These are phyloP conservation scores for Girardinus metallicus DNA, from an alignment of 2,797 vertebrate species.

Conservation along the genomic window DNA sequence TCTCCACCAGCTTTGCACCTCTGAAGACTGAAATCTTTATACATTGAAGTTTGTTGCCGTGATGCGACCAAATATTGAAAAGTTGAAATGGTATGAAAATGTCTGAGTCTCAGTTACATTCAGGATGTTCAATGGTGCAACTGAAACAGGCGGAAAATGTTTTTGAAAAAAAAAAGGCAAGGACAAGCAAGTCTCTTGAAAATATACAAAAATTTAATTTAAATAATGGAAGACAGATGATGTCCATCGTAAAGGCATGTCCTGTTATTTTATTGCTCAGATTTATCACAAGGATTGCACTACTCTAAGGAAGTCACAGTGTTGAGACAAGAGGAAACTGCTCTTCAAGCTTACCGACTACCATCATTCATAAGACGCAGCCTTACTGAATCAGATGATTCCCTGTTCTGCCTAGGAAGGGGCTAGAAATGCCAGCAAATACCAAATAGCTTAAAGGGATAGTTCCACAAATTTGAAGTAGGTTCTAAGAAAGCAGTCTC, in stretches of 20 bases:
- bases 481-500: neutral
- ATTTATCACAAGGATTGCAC: slow-evolving; percentile 56
- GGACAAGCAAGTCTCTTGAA: slow-evolving; percentile 57
- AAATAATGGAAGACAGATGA: slow-evolving; percentile 63
- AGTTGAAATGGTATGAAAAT: neutral
- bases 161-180: slow-evolving; percentile 23
- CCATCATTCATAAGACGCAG: slow-evolving; percentile 29
- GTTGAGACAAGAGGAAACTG: slow-evolving; percentile 59
- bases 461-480: neutral
- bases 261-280: slow-evolving; percentile 52
- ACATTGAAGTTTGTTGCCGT: neutral
- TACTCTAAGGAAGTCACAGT: slow-evolving; percentile 43
- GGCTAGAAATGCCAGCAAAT: slow-evolving; percentile 19
- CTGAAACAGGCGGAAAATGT: slow-evolving; percentile 1
- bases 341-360: slow-evolving; percentile 55
- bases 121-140: neutral
- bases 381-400: slow-evolving; percentile 27
- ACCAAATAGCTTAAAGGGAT: slow-evolving; percentile 5
- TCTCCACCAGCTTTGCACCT: neutral
- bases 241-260: slow-evolving; percentile 37
- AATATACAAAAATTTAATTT: slow-evolving; percentile 82
- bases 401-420: slow-evolving; percentile 14
- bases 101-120: neutral
- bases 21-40: neutral
- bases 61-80: neutral